Percentiles rank a stretch among this genome's conserved stretches.
phyloP scores from a whole-genome alignment of 2,888 invertebrate genomes.

The Maniola hyperantus region DNA sequence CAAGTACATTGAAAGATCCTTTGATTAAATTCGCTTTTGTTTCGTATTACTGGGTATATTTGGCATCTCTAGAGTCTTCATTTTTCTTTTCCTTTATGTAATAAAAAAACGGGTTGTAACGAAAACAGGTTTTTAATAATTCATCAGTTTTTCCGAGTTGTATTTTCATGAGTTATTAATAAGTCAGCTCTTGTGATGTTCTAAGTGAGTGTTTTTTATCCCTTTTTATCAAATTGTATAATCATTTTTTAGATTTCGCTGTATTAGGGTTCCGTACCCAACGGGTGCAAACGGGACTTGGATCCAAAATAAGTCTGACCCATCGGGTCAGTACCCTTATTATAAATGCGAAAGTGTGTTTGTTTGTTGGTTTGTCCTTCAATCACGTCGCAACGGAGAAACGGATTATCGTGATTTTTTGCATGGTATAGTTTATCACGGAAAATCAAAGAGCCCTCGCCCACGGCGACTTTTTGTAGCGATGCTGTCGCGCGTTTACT shows the following conservation, averaged over 20 bases:
- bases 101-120: constrained; percentile 6
- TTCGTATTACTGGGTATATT: constrained; percentile 22
- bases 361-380: no score
- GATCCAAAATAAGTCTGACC: no score
- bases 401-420: no score
- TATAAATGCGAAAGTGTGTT: no score
- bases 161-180: constrained; percentile 7
- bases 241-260: background rate
- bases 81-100: background rate
- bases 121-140: constrained; percentile 12
- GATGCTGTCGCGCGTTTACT: no score
- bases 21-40: constrained; percentile 43
- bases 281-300: no score
- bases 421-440: no score
- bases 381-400: no score
- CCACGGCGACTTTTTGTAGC: no score
- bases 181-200: background rate
- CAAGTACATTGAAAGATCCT: constrained; percentile 45
- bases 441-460: no score
- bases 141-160: constrained; percentile 2
- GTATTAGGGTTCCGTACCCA: no score
- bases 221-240: background rate
- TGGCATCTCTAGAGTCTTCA: background rate
- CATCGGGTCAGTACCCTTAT: no score
- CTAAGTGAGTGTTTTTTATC: background rate